Percentiles rank a stretch among this genome's conserved stretches.
Evolutionary conservation across 1,140 invertebrate species (phyloP).

Genomic region (Drepana arcuata): DNA sequence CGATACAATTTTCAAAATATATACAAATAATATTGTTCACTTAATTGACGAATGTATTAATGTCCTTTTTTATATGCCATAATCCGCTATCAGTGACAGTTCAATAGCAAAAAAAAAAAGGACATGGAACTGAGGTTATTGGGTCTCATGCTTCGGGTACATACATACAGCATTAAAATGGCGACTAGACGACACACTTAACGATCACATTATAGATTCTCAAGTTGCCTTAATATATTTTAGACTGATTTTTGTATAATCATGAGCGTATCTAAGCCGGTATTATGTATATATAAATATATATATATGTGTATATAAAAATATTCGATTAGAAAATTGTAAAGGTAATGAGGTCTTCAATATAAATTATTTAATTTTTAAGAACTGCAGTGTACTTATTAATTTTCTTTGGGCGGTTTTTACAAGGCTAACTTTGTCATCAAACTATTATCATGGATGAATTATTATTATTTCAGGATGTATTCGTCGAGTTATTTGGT

Average conservation of each 20-base stretch:
- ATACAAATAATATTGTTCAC: too few species aligned
- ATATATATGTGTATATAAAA: too few species aligned
- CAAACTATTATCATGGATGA: not conserved
- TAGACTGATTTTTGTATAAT: conserved; percentile 69
- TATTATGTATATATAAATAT: conserved; percentile 18
- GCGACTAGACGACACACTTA: conserved; percentile 12
- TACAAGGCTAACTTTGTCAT: conserved; percentile 19
- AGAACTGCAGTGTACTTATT: conserved; percentile 36
- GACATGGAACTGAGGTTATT: too few species aligned
- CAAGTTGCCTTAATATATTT: conserved; percentile 69
- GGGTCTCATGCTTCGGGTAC: too few species aligned
- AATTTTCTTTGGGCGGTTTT: conserved; percentile 19
- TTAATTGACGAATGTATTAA: too few species aligned
- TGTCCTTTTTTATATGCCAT: too few species aligned
- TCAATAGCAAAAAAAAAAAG: too few species aligned
- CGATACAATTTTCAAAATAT: too few species aligned
- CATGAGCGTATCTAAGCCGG: conserved; percentile 33
- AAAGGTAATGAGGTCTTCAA: conserved; percentile 12
- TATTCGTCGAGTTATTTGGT: too few species aligned
- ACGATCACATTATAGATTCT: conserved; percentile 39
- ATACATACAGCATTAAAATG: too few species aligned
- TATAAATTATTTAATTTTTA: conserved; percentile 18
- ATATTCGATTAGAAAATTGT: conserved; percentile 16
- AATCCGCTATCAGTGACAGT: too few species aligned
- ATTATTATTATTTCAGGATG: too few species aligned